Conservation (phyloP, 2,113 vertebrate genomes). For the Alces alces region DNA sequence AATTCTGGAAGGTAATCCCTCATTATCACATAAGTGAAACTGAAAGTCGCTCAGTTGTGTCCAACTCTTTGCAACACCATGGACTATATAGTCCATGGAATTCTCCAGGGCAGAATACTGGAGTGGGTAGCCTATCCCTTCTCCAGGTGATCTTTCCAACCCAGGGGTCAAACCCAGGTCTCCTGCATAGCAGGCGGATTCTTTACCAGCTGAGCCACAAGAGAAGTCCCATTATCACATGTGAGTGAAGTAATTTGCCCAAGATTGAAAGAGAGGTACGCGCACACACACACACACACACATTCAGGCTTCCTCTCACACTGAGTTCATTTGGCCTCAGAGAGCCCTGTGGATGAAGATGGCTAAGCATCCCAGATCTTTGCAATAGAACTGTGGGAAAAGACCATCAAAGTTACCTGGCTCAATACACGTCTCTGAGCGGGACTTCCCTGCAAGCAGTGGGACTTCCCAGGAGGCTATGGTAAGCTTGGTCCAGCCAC, state of each 20-base stretch:
- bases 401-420: background rate
- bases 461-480: constrained; percentile 40
- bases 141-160: background rate
- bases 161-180: background rate
- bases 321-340: background rate
- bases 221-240: background rate
- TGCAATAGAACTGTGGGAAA: constrained; percentile 48
- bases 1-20: background rate
- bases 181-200: background rate
- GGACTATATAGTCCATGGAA: background rate
- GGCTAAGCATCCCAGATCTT: background rate
- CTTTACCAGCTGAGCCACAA: background rate
- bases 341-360: background rate
- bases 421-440: background rate
- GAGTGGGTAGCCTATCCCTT: background rate
- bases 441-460: background rate
- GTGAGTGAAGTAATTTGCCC: background rate
- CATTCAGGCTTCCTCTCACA: rapidly evolving
- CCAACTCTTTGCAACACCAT: background rate
- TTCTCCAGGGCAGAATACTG: background rate
- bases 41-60: background rate
- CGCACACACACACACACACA: rapidly evolving
- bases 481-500: background rate
- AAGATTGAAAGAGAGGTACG: background rate
- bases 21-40: background rate